Percentiles rank a stretch among this genome's conserved stretches.
These are phyloP conservation scores for Sarcophaga caerulescens DNA, from an alignment of 2,888 invertebrate genomes.

Conservation along the genomic window DNA sequence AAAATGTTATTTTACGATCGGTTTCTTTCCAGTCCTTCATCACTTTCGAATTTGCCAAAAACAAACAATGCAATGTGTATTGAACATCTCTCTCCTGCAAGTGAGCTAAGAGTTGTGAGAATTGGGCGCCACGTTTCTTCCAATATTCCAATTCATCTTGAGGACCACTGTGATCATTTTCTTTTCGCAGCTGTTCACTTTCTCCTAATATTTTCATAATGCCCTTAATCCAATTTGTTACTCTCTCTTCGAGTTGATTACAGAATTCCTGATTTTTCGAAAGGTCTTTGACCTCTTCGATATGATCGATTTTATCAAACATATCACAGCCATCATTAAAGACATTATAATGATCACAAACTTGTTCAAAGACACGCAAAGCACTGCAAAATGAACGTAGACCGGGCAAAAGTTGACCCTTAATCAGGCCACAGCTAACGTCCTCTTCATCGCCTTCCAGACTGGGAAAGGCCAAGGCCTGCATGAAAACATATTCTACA, in stretches of 20 bases:
- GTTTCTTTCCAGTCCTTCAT: slow-evolving; percentile 91
- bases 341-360: slow-evolving; percentile 89
- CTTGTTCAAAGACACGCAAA: slow-evolving; percentile 92
- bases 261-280: slow-evolving; percentile 86
- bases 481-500: slow-evolving; percentile 94
- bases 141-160: slow-evolving; percentile 98
- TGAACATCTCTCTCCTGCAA: slow-evolving; percentile 89
- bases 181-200: slow-evolving; percentile 94
- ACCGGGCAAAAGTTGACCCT: slow-evolving; percentile 91
- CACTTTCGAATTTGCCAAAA: slow-evolving; percentile 89
- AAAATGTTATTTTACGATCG: slow-evolving; percentile 95
- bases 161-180: slow-evolving; percentile 95
- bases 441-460: slow-evolving; percentile 91
- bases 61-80: slow-evolving; percentile 88
- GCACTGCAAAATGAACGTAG: slow-evolving; percentile 94
- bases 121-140: slow-evolving; percentile 96
- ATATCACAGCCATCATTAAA: slow-evolving; percentile 88
- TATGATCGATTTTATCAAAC: slow-evolving; percentile 84
- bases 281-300: slow-evolving; percentile 87
- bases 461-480: slow-evolving; percentile 91
- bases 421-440: slow-evolving; percentile 89
- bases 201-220: slow-evolving; percentile 93
- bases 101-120: slow-evolving; percentile 91
- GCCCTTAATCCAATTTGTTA: slow-evolving; percentile 90
- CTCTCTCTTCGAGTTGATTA: slow-evolving; percentile 86